These are phyloP conservation scores for Lasiommata megera DNA, from an alignment of 2,888 invertebrate genomes.

Conservation along the genomic window DNA sequence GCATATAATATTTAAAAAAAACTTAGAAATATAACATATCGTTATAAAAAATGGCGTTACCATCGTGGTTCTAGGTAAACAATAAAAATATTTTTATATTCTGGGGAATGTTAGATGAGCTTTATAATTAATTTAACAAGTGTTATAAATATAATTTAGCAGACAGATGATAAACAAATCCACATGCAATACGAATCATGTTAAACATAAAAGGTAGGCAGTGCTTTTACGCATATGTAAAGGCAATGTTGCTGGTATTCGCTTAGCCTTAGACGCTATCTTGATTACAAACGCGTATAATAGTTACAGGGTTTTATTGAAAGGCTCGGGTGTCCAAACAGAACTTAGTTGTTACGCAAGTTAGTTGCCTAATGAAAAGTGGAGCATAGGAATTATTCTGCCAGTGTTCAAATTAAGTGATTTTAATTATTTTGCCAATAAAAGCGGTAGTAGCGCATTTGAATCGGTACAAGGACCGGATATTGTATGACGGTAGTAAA, in stretches of 20 bases:
- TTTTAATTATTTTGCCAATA: constrained; percentile 28
- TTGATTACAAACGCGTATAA: constrained; percentile 1
- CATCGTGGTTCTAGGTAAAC: too few relatives aligned
- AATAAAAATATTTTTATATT: too few relatives aligned
- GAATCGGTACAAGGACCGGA: constrained; percentile 12
- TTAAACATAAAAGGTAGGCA: too few relatives aligned
- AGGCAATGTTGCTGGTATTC: neutral
- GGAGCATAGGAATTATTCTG: constrained; percentile 30
- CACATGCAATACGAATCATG: too few relatives aligned
- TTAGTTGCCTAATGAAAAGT: constrained; percentile 26
- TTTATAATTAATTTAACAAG: too few relatives aligned
- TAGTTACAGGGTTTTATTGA: constrained; percentile 19
- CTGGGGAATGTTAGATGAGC: too few relatives aligned
- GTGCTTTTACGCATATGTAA: too few relatives aligned
- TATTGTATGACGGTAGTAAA: constrained; percentile 4
- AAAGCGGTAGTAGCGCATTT: constrained; percentile 10
- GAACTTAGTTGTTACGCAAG: constrained; percentile 24
- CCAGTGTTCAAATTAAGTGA: constrained; percentile 22
- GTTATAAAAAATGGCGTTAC: too few relatives aligned
- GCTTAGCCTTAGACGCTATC: constrained; percentile 7
- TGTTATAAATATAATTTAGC: too few relatives aligned
- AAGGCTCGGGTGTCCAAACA: constrained; percentile 21
- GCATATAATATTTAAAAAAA: too few relatives aligned
- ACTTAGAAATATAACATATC: too few relatives aligned
- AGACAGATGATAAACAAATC: too few relatives aligned